These are phyloP conservation scores for Camelus bactrianus DNA, from an alignment of 2,113 vertebrate species.

Conservation along the genomic window DNA sequence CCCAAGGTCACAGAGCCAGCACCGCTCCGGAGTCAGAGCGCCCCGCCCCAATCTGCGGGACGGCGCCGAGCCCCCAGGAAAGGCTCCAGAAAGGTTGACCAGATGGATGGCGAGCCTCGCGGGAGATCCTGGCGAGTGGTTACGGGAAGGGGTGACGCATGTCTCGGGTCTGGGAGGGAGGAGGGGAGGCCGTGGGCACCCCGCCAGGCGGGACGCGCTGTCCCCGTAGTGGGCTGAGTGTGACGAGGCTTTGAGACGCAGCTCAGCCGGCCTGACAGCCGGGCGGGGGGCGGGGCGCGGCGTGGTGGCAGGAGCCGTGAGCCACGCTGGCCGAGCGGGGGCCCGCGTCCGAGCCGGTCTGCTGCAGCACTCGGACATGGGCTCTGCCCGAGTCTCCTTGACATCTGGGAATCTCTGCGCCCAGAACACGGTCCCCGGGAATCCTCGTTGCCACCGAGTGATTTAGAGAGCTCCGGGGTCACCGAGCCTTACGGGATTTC, in stretches of 20 bases:
- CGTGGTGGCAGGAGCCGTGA: rapidly evolving
- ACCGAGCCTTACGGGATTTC: neutral
- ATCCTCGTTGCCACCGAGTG: rapidly evolving
- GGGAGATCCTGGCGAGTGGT: rapidly evolving
- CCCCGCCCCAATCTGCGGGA: rapidly evolving
- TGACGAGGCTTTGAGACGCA: rapidly evolving
- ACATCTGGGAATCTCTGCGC: neutral
- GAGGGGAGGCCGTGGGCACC: rapidly evolving
- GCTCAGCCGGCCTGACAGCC: rapidly evolving
- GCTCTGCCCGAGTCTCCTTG: neutral
- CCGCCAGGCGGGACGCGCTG: rapidly evolving
- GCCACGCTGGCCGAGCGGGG: rapidly evolving
- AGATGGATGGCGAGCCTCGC: neutral
- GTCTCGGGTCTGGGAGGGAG: neutral
- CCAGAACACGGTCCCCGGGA: rapidly evolving
- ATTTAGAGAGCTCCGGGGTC: neutral
- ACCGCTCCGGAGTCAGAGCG: rapidly evolving
- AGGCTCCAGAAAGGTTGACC: neutral
- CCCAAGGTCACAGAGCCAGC: neutral
- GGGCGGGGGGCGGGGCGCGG: rapidly evolving
- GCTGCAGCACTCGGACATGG: no score
- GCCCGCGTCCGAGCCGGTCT: rapidly evolving
- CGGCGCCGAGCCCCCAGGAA: rapidly evolving
- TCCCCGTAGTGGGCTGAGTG: neutral
- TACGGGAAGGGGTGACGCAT: rapidly evolving